Evolutionary conservation across 2,888 invertebrate genomes (phyloP), one percentile per base, ranked within the genome.

Genomic region (Nephrotoma appendiculata): DNA sequence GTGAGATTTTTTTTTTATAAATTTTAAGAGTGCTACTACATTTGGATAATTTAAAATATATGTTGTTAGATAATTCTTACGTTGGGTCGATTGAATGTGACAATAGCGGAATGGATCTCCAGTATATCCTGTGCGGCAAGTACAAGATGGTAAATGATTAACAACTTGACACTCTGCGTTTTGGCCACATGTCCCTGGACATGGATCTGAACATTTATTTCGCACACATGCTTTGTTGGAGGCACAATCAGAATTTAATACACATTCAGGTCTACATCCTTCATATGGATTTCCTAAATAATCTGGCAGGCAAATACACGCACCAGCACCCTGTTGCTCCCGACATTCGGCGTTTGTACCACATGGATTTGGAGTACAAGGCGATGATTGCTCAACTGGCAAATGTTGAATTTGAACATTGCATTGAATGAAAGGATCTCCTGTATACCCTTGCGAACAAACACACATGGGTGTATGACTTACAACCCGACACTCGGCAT

Each of bases 401-500:
- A 89, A 91, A 88, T 91, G 90, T 89, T 87, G 86, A 5, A 71
- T 71, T 57, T 85, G 87, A 41, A 86, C 11, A 11, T 85, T 57
- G 43, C 88, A 88, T 86, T 87, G 87, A 83, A 89, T 90, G 87
- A 92, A 92, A 4, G 91, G 90, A 88, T 91, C 90, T 5, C 91
- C 92, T 86, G 88, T 91, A 48, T 89, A 90, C 1, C 90, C 90
- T 41, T 87, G 86, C 86, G 93, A 92, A 90, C 97, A 97, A 86
- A 94, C 93, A 90, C 97, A 97, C 92, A 95, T 94, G 7, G 96
- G 95, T n/a, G 95, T 94, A 89, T 96, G 96, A 89, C 96, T 96
- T 4, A 95, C 93, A 5, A 96, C 95, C 87, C 94, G 93, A 89
- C 96, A 96, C 88, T 94, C 93, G 11, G 96, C 95, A 90, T 94